Evolutionary conservation across 2,797 vertebrate species (phyloP), one percentile per base, ranked within the genome.

Genomic region (Carcharodon carcharias): DNA sequence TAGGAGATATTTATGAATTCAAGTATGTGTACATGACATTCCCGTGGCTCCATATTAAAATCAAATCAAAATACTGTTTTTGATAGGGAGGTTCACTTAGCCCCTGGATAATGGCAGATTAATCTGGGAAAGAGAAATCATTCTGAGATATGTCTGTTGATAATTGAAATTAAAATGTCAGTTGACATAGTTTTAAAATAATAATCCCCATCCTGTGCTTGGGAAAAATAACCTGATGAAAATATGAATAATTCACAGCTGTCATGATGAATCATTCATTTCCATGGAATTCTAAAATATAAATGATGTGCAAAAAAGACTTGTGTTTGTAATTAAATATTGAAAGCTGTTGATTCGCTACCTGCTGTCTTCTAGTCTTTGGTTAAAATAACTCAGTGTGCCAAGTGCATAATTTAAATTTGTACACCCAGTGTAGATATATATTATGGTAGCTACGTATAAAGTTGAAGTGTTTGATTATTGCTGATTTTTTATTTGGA

Each of bases 261-360:
- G 69, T 73, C 93, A 69, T 5, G 26, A 69, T 71, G 40, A 94
- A 92, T 92, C 89, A 92, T 92, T 92, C 28, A 92, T 94, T 67
- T 71, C 23, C 9, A 31, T 26, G 23, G 67, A 95, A 69, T 73
- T 69, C 69, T 95, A 95, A 94, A 69, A 94, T 67, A 67, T 50
- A 73, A 95, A 95, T 95, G 94, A 71, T 95, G 67, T 73, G 65
- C 67, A 95, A 73, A 31, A 67, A 71, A 71, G 11, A 95, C 21
- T 95, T 95, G 56, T 92, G 56, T 92, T 85, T 92, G 50, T 54
- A 40, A 67, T 71, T 71, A 56, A 71, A 95, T 73, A 71, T 40
- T 95, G 69, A 92, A 92, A 67, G 61, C 93, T 69, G 35, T 85
- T 50, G 61, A 67, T 69, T 11, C 23, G 45, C 65, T 77, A 92